Evolutionary conservation across 1,140 invertebrate species (phyloP).

Genomic region (Drosophila nasuta): DNA sequence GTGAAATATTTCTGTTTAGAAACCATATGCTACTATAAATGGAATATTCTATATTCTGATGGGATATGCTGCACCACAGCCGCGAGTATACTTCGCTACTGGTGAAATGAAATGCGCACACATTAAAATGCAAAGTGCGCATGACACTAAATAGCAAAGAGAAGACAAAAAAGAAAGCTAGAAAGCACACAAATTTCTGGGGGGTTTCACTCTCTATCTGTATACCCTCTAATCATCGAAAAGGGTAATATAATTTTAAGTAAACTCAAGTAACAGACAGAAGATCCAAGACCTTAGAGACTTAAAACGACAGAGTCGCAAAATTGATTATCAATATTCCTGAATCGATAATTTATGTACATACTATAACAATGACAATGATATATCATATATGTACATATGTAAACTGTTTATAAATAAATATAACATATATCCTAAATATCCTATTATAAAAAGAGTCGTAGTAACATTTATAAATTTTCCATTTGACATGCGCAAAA

Average conservation of each 20-base stretch:
- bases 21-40: conserved; percentile 63
- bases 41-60: conserved; percentile 44
- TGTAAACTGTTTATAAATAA: neutral
- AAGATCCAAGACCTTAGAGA: too few relatives aligned
- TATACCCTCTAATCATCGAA: too few relatives aligned
- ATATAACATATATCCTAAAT: neutral
- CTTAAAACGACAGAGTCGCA: too few relatives aligned
- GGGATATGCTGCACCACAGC: neutral
- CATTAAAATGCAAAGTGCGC: conserved; percentile 67
- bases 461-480: neutral
- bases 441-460: neutral
- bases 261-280: too few relatives aligned
- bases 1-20: conserved; percentile 26
- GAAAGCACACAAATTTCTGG: too few relatives aligned
- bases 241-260: too few relatives aligned
- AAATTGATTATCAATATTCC: too few relatives aligned
- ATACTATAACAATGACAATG: too few relatives aligned
- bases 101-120: conserved; percentile 23
- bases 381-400: too few relatives aligned
- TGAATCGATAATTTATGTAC: too few relatives aligned
- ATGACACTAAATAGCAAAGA: conserved; percentile 35
- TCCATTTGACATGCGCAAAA: neutral
- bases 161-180: neutral
- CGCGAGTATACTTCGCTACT: neutral
- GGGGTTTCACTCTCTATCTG: too few relatives aligned